Evolutionary conservation across 2,797 vertebrate genomes (phyloP).

Genomic region (Myioborus miniatus): DNA sequence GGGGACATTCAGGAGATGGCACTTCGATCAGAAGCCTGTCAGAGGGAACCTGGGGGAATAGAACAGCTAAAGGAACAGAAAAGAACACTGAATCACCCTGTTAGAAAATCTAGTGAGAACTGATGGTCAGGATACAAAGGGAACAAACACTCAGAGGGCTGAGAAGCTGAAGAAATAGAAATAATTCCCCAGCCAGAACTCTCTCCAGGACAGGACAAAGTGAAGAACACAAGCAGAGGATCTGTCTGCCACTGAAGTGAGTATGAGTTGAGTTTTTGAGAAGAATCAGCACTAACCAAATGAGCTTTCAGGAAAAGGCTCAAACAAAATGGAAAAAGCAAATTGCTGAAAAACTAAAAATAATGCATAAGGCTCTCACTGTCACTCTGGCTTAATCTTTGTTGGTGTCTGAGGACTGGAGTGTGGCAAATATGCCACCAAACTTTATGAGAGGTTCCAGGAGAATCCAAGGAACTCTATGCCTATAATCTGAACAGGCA

Average conservation of each 20-base stretch:
- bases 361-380: background rate
- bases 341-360: background rate
- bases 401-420: background rate
- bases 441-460: background rate
- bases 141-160: background rate
- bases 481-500: background rate
- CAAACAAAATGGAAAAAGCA: background rate
- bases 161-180: background rate
- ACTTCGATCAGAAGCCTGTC: background rate
- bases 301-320: background rate
- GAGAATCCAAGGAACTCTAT: background rate
- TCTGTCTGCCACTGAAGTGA: background rate
- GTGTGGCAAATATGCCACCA: background rate
- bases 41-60: background rate
- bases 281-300: background rate
- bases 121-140: background rate
- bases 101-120: background rate
- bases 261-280: background rate
- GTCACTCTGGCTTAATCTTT: background rate
- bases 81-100: background rate
- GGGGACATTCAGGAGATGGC: background rate
- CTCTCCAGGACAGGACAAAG: background rate
- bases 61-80: background rate
- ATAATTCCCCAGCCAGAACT: background rate
- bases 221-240: background rate